Evolutionary conservation across 2,888 invertebrate genomes (phyloP).

Genomic region (Heliconius ismenius): DNA sequence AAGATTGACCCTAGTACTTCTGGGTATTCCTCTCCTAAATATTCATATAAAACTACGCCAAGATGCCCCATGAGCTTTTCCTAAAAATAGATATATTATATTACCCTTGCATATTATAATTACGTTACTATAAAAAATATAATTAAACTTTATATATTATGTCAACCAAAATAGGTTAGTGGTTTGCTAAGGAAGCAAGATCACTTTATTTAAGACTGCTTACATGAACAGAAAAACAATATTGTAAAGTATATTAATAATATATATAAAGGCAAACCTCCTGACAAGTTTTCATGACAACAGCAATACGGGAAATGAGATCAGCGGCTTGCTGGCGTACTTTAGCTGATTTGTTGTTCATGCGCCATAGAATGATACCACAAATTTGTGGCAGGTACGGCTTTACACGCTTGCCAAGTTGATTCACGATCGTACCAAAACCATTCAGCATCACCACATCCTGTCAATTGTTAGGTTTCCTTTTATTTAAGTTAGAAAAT

Average conservation of each 20-base stretch:
- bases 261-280: slow-evolving; percentile 82
- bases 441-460: slow-evolving; percentile 99
- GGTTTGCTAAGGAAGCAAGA: too few species aligned
- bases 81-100: slow-evolving; percentile 58
- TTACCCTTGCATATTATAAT: background rate
- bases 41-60: slow-evolving; percentile 99
- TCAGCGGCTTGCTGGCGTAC: slow-evolving; percentile 99
- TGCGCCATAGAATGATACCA: slow-evolving; percentile 99
- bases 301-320: slow-evolving; percentile 97
- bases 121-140: background rate
- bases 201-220: background rate
- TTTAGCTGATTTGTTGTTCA: slow-evolving; percentile 99
- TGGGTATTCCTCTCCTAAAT: slow-evolving; percentile 99
- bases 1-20: slow-evolving; percentile 99
- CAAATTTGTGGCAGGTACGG: slow-evolving; percentile 99
- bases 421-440: slow-evolving; percentile 99
- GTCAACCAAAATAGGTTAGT: too few species aligned
- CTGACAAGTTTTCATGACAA: slow-evolving; percentile 99
- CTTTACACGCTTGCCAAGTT: slow-evolving; percentile 97
- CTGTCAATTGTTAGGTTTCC: slow-evolving; percentile 62
- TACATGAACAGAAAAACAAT: background rate
- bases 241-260: background rate
- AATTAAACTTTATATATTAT: too few species aligned
- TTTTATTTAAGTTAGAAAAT: background rate
- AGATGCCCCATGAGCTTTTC: slow-evolving; percentile 99